Base-by-base conservation (phyloP, 2,113 vertebrate genomes). In the Scartelaos histophorus region DNA sequence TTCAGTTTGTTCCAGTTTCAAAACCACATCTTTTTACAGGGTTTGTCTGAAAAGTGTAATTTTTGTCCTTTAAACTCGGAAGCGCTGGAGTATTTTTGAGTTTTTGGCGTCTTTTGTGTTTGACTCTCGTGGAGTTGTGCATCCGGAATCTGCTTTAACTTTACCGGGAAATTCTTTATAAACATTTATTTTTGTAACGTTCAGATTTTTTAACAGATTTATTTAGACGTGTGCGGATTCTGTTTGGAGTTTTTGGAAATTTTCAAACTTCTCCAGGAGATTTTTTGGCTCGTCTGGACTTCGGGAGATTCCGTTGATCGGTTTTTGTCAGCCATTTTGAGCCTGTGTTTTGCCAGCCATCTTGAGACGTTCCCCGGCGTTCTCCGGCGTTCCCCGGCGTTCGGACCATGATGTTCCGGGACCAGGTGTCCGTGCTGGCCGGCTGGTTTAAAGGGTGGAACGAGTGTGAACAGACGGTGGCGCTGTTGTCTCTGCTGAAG, bases 371-470 rank as follows among this genome's bases (percentile, higher is more conserved):
- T 17, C 51, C n/a, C 51, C 19, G 17, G 19, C 15, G 13, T 13
- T 47, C 46, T 47, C 46, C 12, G 46, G 46, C 13, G 10, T 6
- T 38, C 38, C 38, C 10, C 10, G 13, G 51, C 9, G 51, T 53
- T 2, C n/a, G 90, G 94, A 96, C 91, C 96, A 99, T 98, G 97
- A 99, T 99, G 98, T 99, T 99, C 96, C 97, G 97, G 62, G 98
- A 98, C 91, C 98, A 99, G 95, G 98, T 99, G 69, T 96, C 97
- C 82, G 95, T 99, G 82, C 85, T 99, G 79, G 95, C 96, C 90
- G 95, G 96, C 81, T 99, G 98, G 98, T 99, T 99, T 87, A 99
- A 98, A 91, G 96, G 98, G 81, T 99, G 98, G 98, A 99, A 99
- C 13, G 97, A 99, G 89, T 98, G 98, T 7, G 98, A 99, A 80